Base-by-base conservation (phyloP, 2,797 vertebrate genomes). In the Lepilemur ruficaudatus region DNA sequence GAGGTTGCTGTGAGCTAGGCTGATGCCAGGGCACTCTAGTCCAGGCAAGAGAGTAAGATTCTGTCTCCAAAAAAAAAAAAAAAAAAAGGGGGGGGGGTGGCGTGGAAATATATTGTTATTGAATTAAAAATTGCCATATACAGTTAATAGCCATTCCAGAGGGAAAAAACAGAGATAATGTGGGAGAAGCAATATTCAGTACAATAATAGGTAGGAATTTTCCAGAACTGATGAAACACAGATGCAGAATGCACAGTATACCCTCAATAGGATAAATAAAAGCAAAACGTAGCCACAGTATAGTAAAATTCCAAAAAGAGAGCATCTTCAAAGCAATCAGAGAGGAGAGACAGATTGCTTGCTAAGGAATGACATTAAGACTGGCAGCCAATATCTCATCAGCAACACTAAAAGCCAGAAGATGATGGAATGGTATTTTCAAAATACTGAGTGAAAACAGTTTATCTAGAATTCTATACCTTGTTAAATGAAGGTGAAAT, bases 121-220 rank as follows among this genome's bases (percentile, higher is more conserved):
- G 50, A 55, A 50, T 73, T 22, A 46, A 73, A 63, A 76, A 55
- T 48, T 78, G 14, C 57, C 48, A 48, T 61, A 65, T 46, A 94
- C 25, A 79, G 50, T 48, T 85, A 84, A 55, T 61, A 84, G 67
- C 18, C 61, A 57, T 75, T 76, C 48, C n/a, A 65, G 73, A 89
- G 61, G 22, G 59, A 84, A 78, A 96, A 67, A 91, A 85, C 35
- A 81, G 30, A 92, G 89, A 93, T n/a, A 89, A 87, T 67, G 20
- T 78, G 61, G 55, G 52, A 52, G 61, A 91, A 81, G 43, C 57
- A 91, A 25, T 91, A 93, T 82, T 96, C 50, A 89, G 61, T 89
- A 67, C 46, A 4, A 22, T 73, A 89, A 73, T 48, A 50, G 55
- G 23, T 84, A 85, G 32, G 78, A 81, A 88, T 61, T 86, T 94